These are phyloP conservation scores for Saguinus midas DNA, from an alignment of 2,113 vertebrate genomes.

Conservation along the genomic window DNA sequence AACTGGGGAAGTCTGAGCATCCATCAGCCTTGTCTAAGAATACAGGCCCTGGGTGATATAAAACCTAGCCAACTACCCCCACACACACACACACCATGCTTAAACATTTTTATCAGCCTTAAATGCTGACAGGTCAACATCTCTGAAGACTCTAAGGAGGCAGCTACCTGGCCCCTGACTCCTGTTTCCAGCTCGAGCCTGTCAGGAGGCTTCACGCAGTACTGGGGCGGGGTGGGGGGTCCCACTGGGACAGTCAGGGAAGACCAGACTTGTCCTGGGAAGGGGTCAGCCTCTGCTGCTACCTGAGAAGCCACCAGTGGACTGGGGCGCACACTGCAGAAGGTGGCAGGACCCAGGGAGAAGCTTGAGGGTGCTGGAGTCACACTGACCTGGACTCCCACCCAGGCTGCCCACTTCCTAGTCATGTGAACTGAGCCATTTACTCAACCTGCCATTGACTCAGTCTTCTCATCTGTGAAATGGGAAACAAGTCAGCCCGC, in stretches of 20 bases:
- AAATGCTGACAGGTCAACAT: too few species aligned
- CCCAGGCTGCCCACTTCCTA: background rate
- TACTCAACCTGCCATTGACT: background rate
- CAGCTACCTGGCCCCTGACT: too few species aligned
- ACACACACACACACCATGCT: too few species aligned
- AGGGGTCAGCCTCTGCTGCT: background rate
- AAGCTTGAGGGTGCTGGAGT: background rate
- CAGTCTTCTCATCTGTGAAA: background rate
- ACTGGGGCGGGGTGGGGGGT: too few species aligned
- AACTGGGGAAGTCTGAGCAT: background rate
- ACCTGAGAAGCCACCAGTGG: background rate
- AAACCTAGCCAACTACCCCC: background rate
- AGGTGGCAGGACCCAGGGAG: background rate
- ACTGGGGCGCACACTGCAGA: accelerated
- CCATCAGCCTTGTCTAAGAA: background rate
- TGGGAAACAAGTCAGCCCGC: background rate
- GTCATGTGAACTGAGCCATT: background rate
- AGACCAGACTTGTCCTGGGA: background rate
- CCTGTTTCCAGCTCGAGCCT: background rate
- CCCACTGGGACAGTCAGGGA: background rate
- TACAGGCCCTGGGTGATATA: background rate
- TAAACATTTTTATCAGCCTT: background rate
- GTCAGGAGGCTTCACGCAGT: background rate
- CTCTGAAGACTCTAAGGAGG: background rate
- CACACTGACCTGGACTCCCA: background rate